Evolutionary conservation across 2,888 invertebrate genomes (phyloP).

Genomic region (Cephonodes hylas): DNA sequence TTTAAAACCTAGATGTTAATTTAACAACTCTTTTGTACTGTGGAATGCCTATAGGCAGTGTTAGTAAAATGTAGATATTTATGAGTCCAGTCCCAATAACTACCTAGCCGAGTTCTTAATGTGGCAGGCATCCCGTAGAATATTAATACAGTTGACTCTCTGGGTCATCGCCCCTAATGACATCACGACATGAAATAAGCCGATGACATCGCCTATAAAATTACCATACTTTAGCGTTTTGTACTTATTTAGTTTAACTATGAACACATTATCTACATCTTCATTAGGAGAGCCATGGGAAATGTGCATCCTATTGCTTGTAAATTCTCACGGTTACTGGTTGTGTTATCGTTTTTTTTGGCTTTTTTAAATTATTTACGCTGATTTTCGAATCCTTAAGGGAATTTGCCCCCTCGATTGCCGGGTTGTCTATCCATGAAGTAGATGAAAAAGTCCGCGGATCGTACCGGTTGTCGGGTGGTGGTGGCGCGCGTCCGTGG

Average conservation of each 20-base stretch:
- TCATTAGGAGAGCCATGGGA: neutral
- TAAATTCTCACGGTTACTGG: no score
- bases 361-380: no score
- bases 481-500: neutral
- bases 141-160: neutral
- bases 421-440: neutral
- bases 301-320: no score
- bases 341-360: no score
- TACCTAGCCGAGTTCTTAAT: neutral
- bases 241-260: neutral
- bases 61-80: neutral
- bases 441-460: neutral
- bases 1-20: neutral
- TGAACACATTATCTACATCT: no score
- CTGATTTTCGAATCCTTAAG: no score
- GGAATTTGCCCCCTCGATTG: no score
- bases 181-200: neutral
- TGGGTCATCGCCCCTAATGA: slow-evolving; percentile 4
- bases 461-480: neutral
- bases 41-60: no score
- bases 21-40: no score
- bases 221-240: neutral
- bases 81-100: neutral
- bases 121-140: slow-evolving; percentile 6
- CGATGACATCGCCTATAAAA: slow-evolving; percentile 3